Evolutionary conservation across 2,888 invertebrate species (phyloP), one percentile per base, ranked within the genome.

Genomic region (Drosophila crucigera): DNA sequence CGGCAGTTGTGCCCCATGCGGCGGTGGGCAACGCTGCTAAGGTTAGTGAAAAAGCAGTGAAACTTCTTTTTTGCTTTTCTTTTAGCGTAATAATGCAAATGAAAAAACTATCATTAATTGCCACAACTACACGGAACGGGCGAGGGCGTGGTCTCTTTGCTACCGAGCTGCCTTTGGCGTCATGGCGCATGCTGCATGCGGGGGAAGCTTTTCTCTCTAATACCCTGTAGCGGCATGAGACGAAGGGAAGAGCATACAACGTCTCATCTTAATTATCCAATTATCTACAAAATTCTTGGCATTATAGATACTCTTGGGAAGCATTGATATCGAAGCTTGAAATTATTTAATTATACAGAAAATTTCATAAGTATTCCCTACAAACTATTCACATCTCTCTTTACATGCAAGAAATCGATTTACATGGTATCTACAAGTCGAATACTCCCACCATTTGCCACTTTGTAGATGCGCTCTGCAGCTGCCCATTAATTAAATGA

Each of bases 41-140:
- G 55, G 47, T 19, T 50, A 70, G 39, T 60, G 69, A 54, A 73
- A 75, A 73, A 68, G 52, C 53, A 79, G 80, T 80, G 80, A 80
- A 74, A 80, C 80, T 80, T 76, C 72, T 76, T 43, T 31, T 11
- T 30, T 9, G 31, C 39, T 59, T 53, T 31, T 39, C 43, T 61
- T 69, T 59, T n/a, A 37, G 30, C 75, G 31, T 52, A 64, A 53
- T 60, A 75, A 76, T 73, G 79, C 76, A 76, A 80, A 80, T 80
- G 76, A 61, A 76, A 80, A 76, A 69, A 76, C 83, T 74, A 73
- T 81, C 77, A 84, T 84, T 84, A 85, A 85, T 84, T 84, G 81
- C 85, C 70, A 73, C n/a, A 5, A 28, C 71, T 55, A 60, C 67
- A 66, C 53, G 71, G 53, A 68, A 79, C 62, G 56, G 64, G 59